Conservation (phyloP, 2,113 vertebrate species). For the Actinemys pallida region DNA sequence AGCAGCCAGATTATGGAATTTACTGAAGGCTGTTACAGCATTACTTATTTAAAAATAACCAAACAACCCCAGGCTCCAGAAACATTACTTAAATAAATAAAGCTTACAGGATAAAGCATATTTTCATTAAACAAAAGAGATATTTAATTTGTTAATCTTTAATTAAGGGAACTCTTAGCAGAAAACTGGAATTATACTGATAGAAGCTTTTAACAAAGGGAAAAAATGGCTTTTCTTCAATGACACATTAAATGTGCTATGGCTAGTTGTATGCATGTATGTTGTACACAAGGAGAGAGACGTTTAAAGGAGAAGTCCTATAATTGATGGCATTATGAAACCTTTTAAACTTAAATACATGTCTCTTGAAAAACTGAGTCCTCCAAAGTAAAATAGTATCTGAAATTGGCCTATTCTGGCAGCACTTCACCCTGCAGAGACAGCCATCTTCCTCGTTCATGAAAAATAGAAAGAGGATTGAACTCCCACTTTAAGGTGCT, state of each 20-base stretch:
- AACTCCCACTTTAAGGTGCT: not conserved
- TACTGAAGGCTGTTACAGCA: not conserved
- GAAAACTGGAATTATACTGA: not conserved
- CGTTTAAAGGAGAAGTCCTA: not conserved
- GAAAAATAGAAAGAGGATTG: rapidly evolving
- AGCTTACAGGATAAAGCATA: not conserved
- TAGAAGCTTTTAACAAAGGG: not conserved
- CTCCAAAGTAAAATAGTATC: not conserved
- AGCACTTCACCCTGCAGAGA: not conserved
- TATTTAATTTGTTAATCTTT: not conserved
- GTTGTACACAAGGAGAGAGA: not conserved
- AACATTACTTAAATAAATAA: not conserved
- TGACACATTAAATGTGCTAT: not conserved
- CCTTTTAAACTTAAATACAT: not conserved
- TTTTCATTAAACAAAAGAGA: not conserved
- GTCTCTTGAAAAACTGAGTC: not conserved
- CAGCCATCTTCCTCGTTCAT: not conserved
- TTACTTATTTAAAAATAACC: not conserved
- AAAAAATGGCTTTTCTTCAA: not conserved
- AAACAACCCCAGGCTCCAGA: not conserved
- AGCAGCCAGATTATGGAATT: not conserved
- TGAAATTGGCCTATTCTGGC: not conserved
- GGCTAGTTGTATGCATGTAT: not conserved
- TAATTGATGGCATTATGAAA: not conserved
- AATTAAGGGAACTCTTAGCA: not conserved